phyloP scores from a whole-genome alignment of 2,797 vertebrate species.

The Sus cebifrons region DNA sequence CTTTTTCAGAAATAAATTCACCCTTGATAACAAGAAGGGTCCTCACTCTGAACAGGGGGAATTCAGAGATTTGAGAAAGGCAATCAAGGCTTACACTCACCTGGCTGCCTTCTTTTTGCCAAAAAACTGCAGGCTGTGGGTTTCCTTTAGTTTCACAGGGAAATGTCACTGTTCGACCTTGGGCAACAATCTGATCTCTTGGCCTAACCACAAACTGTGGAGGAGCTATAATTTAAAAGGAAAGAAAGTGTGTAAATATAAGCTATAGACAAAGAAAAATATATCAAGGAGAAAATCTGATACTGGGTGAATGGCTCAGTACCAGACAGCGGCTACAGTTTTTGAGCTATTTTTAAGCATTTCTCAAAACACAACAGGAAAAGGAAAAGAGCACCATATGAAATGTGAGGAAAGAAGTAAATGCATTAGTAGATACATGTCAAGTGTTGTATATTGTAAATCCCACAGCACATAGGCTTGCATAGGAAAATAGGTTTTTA shows the following conservation, averaged over 20 bases:
- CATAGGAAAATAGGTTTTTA: neutral
- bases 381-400: neutral
- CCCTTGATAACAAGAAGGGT: neutral
- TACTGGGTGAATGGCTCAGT: slow-evolving; percentile 67
- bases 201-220: slow-evolving; percentile 99
- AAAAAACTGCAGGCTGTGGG: slow-evolving; percentile 99
- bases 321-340: slow-evolving; percentile 61
- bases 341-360: neutral
- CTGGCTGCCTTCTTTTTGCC: slow-evolving; percentile 99
- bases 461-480: neutral
- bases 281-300: slow-evolving; percentile 75
- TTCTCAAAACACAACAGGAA: slow-evolving; percentile 28
- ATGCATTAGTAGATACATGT: neutral
- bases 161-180: slow-evolving; percentile 97
- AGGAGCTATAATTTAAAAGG: slow-evolving; percentile 93
- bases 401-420: neutral
- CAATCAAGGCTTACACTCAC: slow-evolving; percentile 89
- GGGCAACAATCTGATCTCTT: slow-evolving; percentile 98
- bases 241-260: slow-evolving; percentile 81
- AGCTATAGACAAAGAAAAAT: slow-evolving; percentile 47
- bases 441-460: neutral
- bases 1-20: slow-evolving; percentile 33
- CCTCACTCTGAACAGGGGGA: too few species aligned
- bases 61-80: neutral
- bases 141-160: slow-evolving; percentile 99